Percentiles rank a stretch among this genome's conserved stretches.
These are phyloP conservation scores for Drosophila equinoxialis DNA, from an alignment of 1,140 invertebrate species.

Conservation along the genomic window DNA sequence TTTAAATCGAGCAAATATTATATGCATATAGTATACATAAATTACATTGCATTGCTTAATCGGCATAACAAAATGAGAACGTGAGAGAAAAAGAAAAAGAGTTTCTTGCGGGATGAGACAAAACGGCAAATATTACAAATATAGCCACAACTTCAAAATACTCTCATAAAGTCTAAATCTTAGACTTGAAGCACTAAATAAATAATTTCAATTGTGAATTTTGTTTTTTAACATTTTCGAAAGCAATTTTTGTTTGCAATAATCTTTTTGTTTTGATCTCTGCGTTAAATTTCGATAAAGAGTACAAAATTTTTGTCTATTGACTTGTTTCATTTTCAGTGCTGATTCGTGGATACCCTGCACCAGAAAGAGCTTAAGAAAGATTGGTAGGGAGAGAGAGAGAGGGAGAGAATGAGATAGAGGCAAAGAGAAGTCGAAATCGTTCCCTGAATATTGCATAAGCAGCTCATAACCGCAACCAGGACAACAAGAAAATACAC, in stretches of 20 bases:
- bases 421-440: not conserved
- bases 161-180: too few species aligned
- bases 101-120: not conserved
- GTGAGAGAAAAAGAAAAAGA: not conserved
- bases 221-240: too few species aligned
- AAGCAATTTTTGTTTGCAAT: too few species aligned
- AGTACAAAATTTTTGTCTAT: slow-evolving; percentile 8
- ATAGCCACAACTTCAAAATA: too few species aligned
- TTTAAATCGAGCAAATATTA: slow-evolving; percentile 28
- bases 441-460: slow-evolving; percentile 42
- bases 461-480: slow-evolving; percentile 54
- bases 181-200: too few species aligned
- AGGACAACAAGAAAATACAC: slow-evolving; percentile 45
- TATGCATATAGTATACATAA: slow-evolving; percentile 27
- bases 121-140: not conserved
- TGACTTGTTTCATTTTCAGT: too few species aligned
- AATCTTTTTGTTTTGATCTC: not conserved
- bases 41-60: slow-evolving; percentile 50
- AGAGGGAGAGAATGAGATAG: too few species aligned
- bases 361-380: too few species aligned
- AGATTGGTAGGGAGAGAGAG: too few species aligned
- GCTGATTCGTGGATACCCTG: too few species aligned
- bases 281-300: not conserved
- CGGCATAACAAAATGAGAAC: slow-evolving; percentile 11
- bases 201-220: too few species aligned